Conservation (phyloP, 2,888 invertebrate species). For the Perizoma flavofasciatum region DNA sequence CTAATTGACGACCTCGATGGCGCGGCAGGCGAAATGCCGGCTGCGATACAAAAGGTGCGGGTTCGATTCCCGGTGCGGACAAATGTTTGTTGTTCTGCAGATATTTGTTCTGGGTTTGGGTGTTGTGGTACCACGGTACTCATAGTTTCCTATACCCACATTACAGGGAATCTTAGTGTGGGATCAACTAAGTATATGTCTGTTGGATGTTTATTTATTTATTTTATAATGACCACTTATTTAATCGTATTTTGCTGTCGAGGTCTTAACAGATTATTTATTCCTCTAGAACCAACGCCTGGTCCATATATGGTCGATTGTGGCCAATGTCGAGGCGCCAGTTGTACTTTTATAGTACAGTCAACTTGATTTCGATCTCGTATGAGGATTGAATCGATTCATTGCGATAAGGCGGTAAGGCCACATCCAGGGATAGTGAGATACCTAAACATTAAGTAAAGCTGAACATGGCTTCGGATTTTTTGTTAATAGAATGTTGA, state of each 20-base stretch:
- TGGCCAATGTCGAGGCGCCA: constrained; percentile 59
- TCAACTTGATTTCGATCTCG: constrained; percentile 49
- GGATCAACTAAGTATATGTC: too few relatives aligned
- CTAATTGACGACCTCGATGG: constrained; percentile 18
- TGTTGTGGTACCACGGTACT: too few relatives aligned
- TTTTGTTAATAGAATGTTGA: constrained; percentile 6
- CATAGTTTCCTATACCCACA: too few relatives aligned
- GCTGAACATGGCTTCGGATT: constrained; percentile 20
- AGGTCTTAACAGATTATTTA: constrained; percentile 59
- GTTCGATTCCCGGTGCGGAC: too few relatives aligned
- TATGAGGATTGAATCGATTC: constrained; percentile 48
- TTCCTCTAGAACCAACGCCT: constrained; percentile 55
- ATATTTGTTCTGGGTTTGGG: too few relatives aligned
- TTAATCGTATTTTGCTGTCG: constrained; percentile 53
- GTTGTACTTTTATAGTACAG: constrained; percentile 51
- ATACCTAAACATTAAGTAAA: constrained; percentile 28
- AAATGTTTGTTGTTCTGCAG: too few relatives aligned
- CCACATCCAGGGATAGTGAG: constrained; percentile 38
- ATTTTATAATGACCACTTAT: constrained; percentile 30
- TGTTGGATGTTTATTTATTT: too few relatives aligned
- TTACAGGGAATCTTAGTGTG: too few relatives aligned
- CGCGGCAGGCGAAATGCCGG: too few relatives aligned
- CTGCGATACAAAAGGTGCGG: too few relatives aligned
- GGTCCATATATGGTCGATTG: constrained; percentile 58
- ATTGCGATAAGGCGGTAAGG: constrained; percentile 42